phyloP scores from a whole-genome alignment of 2,888 invertebrate genomes.

The Pandemis cinnamomeana region DNA sequence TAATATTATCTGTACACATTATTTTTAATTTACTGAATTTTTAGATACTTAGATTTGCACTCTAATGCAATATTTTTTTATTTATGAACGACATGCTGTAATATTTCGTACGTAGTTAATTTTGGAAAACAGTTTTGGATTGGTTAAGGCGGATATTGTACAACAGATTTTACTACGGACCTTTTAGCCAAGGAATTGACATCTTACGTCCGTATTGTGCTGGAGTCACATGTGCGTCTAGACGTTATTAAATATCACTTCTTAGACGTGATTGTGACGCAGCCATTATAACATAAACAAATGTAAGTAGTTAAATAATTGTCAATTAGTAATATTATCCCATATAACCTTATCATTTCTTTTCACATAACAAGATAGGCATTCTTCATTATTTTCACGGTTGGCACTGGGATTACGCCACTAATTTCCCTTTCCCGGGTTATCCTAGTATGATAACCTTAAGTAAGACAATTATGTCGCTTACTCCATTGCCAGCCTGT shows the following conservation, averaged over 20 bases:
- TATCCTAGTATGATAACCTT: slow-evolving; percentile 32
- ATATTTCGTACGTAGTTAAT: slow-evolving; percentile 29
- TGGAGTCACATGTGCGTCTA: neutral
- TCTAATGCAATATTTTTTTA: slow-evolving; percentile 45
- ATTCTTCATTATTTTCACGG: neutral
- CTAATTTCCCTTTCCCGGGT: slow-evolving; percentile 23
- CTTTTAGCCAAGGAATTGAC: slow-evolving; percentile 29
- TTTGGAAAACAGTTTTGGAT: slow-evolving; percentile 45
- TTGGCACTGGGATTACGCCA: slow-evolving; percentile 1
- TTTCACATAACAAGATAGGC: slow-evolving; percentile 1
- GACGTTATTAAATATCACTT: neutral
- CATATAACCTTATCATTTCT: slow-evolving; percentile 4
- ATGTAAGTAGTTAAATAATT: neutral
- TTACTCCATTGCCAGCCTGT: neutral
- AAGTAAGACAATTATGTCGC: slow-evolving; percentile 24
- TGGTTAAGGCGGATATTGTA: slow-evolving; percentile 65
- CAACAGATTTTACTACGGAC: slow-evolving; percentile 59
- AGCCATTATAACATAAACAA: neutral
- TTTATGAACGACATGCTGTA: slow-evolving; percentile 39
- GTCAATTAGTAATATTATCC: neutral
- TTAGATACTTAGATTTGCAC: slow-evolving; percentile 47
- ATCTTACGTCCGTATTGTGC: slow-evolving; percentile 26
- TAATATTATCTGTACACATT: slow-evolving; percentile 67
- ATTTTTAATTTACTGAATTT: slow-evolving; percentile 64
- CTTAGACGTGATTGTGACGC: neutral